Base-by-base conservation (phyloP, 1,140 invertebrate genomes). In the Augochlora pura region DNA sequence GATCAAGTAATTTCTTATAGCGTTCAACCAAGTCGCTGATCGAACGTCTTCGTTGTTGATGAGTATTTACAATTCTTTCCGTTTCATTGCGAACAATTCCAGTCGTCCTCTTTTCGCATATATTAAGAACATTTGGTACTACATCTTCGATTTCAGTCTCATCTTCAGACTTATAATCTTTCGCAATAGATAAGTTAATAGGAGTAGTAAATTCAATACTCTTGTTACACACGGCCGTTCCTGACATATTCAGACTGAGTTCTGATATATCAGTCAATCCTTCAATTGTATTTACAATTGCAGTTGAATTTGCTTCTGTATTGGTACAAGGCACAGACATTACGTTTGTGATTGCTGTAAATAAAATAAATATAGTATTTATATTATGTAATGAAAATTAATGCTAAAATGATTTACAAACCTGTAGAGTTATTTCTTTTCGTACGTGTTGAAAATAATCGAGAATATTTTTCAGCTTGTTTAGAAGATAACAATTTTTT, bases 1-100 rank as follows among this genome's bases (percentile, higher is more conserved):
- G 7, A 77, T 88, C 80, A 16, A 90, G 39, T 52, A 91, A 7
- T 73, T 86, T 89, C 65, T 88, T 91, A 63, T 91, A 91, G 66
- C 90, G 88, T 68, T 90, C 89, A 0, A 91, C 88, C 77, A 91
- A 87, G 80, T 91, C 91, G 3, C 89, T 80, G n/a, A 63, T 63
- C 6, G 60, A 72, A 72, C 39, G 63, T 21, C 64, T 57, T 7
- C 1, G 9, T 67, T 77, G 76, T 32, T 59, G 49, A 32, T 32
- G 1, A 16, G 21, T 63, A 64, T 81, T 39, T 71, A 21, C 8
- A n/a, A 7, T n/a, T n/a, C 18, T 54, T 73, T 59, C 68, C 59
- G 18, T 70, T 69, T 46, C 57, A 67, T 81, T 57, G 71, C 46
- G 77, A 8, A n/a, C 27, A 39, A 74, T 39, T 57, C 75, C 71